Percentiles rank a stretch among this genome's conserved stretches.
phyloP scores from a whole-genome alignment of 2,113 vertebrate genomes.

The Copsychus sechellarum region DNA sequence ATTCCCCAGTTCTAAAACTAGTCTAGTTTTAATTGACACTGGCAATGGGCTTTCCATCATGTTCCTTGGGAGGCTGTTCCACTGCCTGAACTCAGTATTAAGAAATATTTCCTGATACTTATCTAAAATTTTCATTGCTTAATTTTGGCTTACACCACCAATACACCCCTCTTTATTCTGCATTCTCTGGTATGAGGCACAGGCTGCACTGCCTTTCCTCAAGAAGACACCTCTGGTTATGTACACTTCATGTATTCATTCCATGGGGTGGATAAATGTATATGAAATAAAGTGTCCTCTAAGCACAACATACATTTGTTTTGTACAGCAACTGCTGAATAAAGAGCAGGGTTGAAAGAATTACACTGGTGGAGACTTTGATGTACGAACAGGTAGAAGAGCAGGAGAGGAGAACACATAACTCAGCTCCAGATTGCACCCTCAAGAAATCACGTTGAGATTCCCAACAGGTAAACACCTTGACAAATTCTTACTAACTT shows the following conservation, averaged over 20 bases:
- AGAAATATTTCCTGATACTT: constrained; percentile 36
- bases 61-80: constrained; percentile 27
- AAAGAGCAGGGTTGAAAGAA: constrained; percentile 64
- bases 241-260: neutral
- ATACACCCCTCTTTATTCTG: neutral
- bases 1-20: constrained; percentile 28
- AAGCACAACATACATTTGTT: constrained; percentile 54
- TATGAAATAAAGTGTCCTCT: constrained; percentile 22
- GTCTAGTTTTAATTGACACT: constrained; percentile 47
- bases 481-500: constrained; percentile 72
- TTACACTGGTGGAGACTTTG: constrained; percentile 60
- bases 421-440: constrained; percentile 72
- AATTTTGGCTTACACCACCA: neutral
- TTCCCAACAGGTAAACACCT: constrained; percentile 76
- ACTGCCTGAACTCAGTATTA: constrained; percentile 3
- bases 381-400: constrained; percentile 36
- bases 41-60: constrained; percentile 41
- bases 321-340: constrained; percentile 54
- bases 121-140: neutral
- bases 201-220: neutral
- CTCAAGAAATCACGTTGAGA: constrained; percentile 78
- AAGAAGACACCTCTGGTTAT: neutral
- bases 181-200: neutral
- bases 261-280: neutral
- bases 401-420: constrained; percentile 59